Conservation (phyloP, 2,888 invertebrate genomes). For the Chloroclystis v-ata region DNA sequence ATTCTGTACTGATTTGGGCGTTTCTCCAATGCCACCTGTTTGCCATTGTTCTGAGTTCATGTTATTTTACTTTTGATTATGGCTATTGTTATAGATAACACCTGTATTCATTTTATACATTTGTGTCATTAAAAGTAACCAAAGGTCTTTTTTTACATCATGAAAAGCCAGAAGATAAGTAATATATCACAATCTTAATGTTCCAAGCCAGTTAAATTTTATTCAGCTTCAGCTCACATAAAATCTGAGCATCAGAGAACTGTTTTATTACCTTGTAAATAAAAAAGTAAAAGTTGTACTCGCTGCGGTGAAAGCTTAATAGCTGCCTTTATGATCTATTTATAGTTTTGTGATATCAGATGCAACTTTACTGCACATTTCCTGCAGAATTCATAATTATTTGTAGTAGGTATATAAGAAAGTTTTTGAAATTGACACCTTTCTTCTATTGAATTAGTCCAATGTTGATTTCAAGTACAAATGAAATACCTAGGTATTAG, state of each 20-base stretch:
- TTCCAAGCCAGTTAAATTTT: no score
- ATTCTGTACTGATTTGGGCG: slow-evolving; percentile 4
- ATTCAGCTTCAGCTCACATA: no score
- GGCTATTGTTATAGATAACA: neutral
- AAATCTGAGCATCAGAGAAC: no score
- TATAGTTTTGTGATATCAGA: neutral
- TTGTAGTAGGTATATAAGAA: no score
- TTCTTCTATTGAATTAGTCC: no score
- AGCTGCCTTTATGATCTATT: neutral
- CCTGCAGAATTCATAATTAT: neutral
- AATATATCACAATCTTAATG: no score
- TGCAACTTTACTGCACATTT: neutral
- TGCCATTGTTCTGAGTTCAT: slow-evolving; percentile 1
- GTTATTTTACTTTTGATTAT: neutral
- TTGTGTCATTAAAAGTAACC: slow-evolving; percentile 1
- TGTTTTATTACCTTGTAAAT: no score
- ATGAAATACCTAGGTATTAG: no score
- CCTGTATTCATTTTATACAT: neutral
- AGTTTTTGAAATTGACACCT: no score
- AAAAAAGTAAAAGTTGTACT: neutral
- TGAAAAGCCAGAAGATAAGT: no score
- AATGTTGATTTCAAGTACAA: no score
- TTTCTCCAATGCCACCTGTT: slow-evolving; percentile 11
- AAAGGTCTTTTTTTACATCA: neutral
- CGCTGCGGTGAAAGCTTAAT: neutral